Conservation (phyloP, 2,797 vertebrate genomes). For the Gymnothorax javanicus region DNA sequence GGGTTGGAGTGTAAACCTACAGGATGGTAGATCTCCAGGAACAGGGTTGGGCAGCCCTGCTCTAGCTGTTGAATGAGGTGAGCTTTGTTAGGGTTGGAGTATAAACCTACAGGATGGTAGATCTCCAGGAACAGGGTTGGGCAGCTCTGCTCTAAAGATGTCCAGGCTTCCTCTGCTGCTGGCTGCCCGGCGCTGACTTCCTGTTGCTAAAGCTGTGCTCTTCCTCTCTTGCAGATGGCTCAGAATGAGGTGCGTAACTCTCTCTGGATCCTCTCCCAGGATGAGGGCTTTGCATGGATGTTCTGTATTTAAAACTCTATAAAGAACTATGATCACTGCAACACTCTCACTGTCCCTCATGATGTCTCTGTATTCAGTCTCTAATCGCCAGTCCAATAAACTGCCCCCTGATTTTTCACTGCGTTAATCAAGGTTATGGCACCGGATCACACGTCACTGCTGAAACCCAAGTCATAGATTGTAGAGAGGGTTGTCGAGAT, state of each 20-base stretch:
- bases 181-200: not conserved
- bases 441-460: not conserved
- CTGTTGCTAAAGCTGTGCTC: not conserved
- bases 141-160: not conserved
- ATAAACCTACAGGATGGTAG: too few species aligned
- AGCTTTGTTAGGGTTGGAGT: too few species aligned
- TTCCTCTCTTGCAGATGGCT: conserved; percentile 1
- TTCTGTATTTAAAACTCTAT: not conserved
- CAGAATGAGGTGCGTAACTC: not conserved
- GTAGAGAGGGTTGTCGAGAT: not conserved
- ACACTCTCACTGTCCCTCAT: not conserved
- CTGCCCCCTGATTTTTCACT: not conserved
- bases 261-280: not conserved
- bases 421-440: not conserved
- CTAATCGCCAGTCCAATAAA: not conserved
- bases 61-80: too few species aligned
- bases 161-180: not conserved
- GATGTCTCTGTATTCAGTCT: not conserved
- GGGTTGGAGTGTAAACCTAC: too few species aligned
- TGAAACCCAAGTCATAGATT: not conserved
- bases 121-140: too few species aligned
- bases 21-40: too few species aligned
- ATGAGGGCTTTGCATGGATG: not conserved
- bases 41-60: too few species aligned
- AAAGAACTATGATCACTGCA: not conserved